Percentiles rank a stretch among this genome's conserved stretches.
phyloP scores from a whole-genome alignment of 2,888 invertebrate species.

The Tillus elongatus region DNA sequence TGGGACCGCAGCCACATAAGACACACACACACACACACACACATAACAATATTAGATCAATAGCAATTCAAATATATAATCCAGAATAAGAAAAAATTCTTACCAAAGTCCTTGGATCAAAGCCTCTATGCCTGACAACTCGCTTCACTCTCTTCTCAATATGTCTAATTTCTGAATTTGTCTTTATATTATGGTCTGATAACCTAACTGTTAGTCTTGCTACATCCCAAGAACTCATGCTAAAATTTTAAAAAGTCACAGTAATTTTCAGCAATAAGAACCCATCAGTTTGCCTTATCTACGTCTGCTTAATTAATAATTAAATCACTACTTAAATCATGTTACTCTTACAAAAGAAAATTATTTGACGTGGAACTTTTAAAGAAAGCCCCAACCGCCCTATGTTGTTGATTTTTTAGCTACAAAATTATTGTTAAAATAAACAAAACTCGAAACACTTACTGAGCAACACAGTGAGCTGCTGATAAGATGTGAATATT shows the following conservation, averaged over 20 bases:
- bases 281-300: no score
- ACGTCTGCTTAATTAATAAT: no score
- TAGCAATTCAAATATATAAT: neutral
- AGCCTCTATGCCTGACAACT: slow-evolving; percentile 76
- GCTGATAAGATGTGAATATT: slow-evolving; percentile 70
- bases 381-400: no score
- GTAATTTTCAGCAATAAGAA: slow-evolving; percentile 1
- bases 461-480: slow-evolving; percentile 86
- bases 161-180: slow-evolving; percentile 64
- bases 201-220: slow-evolving; percentile 70
- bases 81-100: slow-evolving; percentile 26
- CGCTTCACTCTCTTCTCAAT: slow-evolving; percentile 70
- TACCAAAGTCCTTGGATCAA: slow-evolving; percentile 74
- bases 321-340: no score
- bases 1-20: no score
- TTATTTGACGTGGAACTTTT: no score
- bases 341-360: no score
- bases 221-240: slow-evolving; percentile 85
- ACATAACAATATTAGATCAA: slow-evolving; percentile 5
- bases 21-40: no score
- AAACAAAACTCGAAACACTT: slow-evolving; percentile 39
- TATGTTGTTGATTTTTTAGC: no score
- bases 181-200: slow-evolving; percentile 76
- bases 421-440: no score
- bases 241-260: slow-evolving; percentile 36